Conservation (phyloP, 2,113 vertebrate species). For the Aptenodytes patagonicus region DNA sequence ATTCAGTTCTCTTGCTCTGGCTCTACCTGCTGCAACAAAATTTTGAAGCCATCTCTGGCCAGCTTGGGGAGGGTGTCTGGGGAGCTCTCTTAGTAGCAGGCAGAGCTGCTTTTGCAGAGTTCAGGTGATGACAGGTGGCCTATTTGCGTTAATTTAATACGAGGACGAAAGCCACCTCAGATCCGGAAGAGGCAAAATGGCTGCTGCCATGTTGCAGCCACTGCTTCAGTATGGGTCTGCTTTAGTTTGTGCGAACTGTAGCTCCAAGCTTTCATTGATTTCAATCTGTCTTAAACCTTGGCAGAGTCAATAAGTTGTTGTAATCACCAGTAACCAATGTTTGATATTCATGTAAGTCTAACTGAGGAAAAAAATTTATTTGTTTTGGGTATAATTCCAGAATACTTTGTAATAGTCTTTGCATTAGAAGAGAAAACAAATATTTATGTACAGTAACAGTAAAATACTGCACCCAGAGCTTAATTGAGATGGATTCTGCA, state of each 20-base stretch:
- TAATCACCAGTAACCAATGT: background rate
- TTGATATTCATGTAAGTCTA: background rate
- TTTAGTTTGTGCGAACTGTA: background rate
- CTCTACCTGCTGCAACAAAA: background rate
- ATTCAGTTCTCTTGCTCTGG: background rate
- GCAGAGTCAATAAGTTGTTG: background rate
- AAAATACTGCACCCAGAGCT: background rate
- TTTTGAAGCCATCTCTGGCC: background rate
- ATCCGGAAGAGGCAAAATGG: background rate
- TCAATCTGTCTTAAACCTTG: background rate
- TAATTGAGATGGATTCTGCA: background rate
- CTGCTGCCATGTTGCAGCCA: background rate
- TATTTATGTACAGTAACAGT: background rate
- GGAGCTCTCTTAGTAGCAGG: background rate
- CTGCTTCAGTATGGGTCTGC: background rate
- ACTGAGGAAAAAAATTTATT: background rate
- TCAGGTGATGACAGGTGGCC: background rate
- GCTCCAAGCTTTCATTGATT: background rate
- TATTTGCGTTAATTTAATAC: background rate
- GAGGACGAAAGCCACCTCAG: background rate
- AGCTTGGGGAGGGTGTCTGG: background rate
- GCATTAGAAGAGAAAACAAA: background rate
- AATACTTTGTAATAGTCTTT: background rate
- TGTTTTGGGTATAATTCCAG: background rate
- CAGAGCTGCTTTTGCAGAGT: background rate